Conservation (phyloP, 2,113 vertebrate genomes). For the Apistogramma diplotaenia region DNA sequence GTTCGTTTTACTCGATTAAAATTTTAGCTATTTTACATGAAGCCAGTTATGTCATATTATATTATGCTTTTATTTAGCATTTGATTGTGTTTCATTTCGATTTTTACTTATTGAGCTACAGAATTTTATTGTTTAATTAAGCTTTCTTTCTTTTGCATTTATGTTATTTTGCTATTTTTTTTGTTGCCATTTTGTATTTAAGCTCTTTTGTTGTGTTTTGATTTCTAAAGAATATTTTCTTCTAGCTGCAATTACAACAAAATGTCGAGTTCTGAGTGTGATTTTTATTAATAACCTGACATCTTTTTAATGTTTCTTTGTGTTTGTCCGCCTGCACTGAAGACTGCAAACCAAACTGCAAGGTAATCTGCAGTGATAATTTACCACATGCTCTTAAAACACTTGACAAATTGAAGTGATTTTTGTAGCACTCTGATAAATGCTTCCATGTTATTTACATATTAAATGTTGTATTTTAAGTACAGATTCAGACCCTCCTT, state of each 20-base stretch:
- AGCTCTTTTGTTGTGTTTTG: background rate
- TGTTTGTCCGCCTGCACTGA: slow-evolving; percentile 11
- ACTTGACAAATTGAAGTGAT: background rate
- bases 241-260: background rate
- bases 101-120: background rate
- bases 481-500: background rate
- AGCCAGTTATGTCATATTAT: background rate
- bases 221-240: background rate
- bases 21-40: background rate
- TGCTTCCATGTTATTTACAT: background rate
- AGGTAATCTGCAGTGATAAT: slow-evolving; percentile 75
- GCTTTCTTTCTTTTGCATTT: background rate
- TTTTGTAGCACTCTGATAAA: background rate
- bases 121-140: too few species aligned
- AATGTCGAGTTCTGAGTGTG: background rate
- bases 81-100: background rate
- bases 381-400: background rate
- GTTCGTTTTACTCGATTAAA: background rate
- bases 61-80: background rate
- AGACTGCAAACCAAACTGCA: slow-evolving; percentile 94
- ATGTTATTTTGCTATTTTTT: background rate
- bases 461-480: background rate
- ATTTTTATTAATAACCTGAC: background rate
- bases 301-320: background rate
- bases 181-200: background rate